Base-by-base conservation (phyloP, 2,113 vertebrate species). In the Eublepharis macularius region DNA sequence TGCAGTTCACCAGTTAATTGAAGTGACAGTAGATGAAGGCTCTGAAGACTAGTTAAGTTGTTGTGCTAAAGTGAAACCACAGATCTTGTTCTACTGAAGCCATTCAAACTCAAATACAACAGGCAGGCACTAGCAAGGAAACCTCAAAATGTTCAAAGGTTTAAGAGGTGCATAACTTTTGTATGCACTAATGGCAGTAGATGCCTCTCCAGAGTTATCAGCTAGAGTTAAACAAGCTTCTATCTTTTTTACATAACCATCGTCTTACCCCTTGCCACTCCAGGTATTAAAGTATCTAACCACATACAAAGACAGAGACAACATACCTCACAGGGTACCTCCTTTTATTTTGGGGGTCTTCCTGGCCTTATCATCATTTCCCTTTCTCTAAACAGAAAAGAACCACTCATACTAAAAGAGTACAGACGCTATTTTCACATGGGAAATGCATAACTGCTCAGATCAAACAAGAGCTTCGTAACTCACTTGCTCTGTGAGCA, bases 401-500 rank as follows among this genome's bases (percentile, higher is more conserved):
- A 89, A 90, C n/a, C 60, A 88, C 86, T 80, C 86, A 90, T 82
- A 82, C 60, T 63, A 29, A 63, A 63, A 87, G 88, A 77, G 32
- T 90, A 85, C 63, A 84, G 87, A 90, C 91, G 85, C 78, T 85
- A 12, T 85, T 89, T 85, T 80, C 88, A 36, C 63, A 89, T 84
- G 88, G 8, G 91, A 90, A 93, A 47, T 81, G 83, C 81, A 87
- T 82, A 89, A 79, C 51, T 86, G 87, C 41, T 91, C 86, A 80
- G 91, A 88, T 87, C 76, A 88, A 78, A 88, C 90, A 88, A 69
- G 57, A 16, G 39, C 32, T 13, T 79, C 57, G 78, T 63, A 81
- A 89, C 77, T 87, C 82, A 92, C 87, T 87, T 86, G 80, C 49
- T 47, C 8, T 81, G 76, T 69, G 26, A 82, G n/a, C 72, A 89